A percentile compares a stretch with the other conserved stretches of the same genome.
phyloP scores from a whole-genome alignment of 2,113 vertebrate genomes.

The Lophura nycthemera region DNA sequence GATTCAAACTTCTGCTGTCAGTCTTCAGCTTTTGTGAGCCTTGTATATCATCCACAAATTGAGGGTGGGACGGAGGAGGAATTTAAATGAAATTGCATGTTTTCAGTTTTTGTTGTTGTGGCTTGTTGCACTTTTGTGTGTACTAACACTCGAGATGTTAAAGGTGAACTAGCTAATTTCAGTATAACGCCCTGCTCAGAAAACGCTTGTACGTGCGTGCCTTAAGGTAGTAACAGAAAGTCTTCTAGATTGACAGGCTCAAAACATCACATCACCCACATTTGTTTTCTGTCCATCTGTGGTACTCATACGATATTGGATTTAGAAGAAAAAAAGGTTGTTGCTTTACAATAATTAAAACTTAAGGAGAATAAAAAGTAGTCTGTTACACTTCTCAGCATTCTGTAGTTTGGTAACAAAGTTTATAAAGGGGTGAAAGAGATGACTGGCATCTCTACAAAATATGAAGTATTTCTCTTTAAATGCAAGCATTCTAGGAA shows the following conservation, averaged over 20 bases:
- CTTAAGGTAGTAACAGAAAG: background rate
- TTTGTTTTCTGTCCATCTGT: background rate
- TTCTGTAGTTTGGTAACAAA: background rate
- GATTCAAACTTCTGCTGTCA: conserved; percentile 16
- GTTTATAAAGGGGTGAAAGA: background rate
- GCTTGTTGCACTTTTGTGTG: conserved; percentile 76
- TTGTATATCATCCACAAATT: conserved; percentile 40
- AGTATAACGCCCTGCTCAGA: background rate
- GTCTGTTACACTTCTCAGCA: background rate
- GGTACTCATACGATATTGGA: background rate
- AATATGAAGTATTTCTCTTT: background rate
- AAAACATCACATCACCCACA: background rate
- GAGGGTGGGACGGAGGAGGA: conserved; percentile 65
- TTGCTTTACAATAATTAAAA: background rate
- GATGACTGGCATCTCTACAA: background rate
- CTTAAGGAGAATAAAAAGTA: background rate
- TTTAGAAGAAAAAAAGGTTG: background rate
- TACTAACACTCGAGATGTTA: conserved; percentile 77
- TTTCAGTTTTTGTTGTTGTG: conserved; percentile 68
- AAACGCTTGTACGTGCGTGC: background rate
- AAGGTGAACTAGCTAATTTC: conserved; percentile 38
- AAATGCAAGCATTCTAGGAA: background rate
- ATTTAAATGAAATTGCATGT: conserved; percentile 77
- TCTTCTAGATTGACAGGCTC: conserved; percentile 39
- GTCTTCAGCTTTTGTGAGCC: conserved; percentile 61